These are phyloP conservation scores for Micropoecilia bifurca DNA, from an alignment of 2,797 vertebrate genomes.

Conservation along the genomic window DNA sequence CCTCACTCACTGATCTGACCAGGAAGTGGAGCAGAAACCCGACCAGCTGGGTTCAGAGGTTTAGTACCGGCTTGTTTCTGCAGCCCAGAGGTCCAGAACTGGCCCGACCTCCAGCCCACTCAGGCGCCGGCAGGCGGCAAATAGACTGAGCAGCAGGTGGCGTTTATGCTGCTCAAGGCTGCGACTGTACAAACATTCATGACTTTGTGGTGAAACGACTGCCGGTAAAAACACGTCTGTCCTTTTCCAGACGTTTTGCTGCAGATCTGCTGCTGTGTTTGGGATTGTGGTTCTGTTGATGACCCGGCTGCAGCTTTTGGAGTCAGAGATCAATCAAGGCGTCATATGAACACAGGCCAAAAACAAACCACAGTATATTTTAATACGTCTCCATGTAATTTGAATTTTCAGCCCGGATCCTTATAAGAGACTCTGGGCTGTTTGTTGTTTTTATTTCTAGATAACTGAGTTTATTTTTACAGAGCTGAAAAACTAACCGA, in stretches of 20 bases:
- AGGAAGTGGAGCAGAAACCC: background rate
- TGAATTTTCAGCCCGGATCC: no score
- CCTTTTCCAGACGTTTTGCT: background rate
- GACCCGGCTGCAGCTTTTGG: background rate
- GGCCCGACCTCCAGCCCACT: slow-evolving; percentile 22
- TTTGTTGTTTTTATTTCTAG: no score
- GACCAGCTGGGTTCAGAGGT: background rate
- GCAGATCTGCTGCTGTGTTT: background rate
- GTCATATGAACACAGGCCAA: background rate
- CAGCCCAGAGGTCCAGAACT: slow-evolving; percentile 26
- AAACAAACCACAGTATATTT: no score
- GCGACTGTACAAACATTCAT: slow-evolving; percentile 1
- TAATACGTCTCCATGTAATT: no score
- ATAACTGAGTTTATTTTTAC: no score
- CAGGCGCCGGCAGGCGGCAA: slow-evolving; percentile 37
- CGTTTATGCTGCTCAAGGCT: slow-evolving; percentile 16
- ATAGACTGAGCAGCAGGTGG: slow-evolving; percentile 24
- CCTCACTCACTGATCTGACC: background rate
- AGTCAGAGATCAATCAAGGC: background rate
- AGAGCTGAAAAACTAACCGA: no score
- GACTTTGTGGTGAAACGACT: background rate
- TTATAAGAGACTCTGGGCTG: no score
- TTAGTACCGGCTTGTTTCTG: slow-evolving; percentile 8
- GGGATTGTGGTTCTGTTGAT: background rate
- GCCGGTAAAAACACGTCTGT: background rate